Evolutionary conservation across 1,140 invertebrate species (phyloP), one percentile per base, ranked within the genome.

Genomic region (Babylonia areolata): DNA sequence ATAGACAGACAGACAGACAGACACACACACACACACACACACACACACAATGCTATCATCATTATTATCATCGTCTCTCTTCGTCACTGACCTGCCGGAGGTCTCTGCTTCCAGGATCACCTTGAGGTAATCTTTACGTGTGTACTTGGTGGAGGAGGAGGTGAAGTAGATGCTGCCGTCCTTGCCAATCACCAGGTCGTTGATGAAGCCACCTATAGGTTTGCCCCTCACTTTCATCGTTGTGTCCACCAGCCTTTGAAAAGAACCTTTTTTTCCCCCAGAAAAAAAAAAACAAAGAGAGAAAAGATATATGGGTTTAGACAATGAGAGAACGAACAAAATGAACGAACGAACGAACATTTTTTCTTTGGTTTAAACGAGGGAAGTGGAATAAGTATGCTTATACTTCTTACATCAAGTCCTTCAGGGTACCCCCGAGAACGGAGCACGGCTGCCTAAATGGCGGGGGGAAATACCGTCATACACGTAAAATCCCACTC

Each of bases 91-190:
- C 97, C 97, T 96, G 94, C 97, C 97, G 88, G 95, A 94, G 0
- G 87, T 79, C 81, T 96, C 96, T 94, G 97, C 96, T 69, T 96
- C 94, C 1, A 97, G 87, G 15, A 96, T 54, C 42, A 93, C 86
- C 84, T 95, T 96, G 96, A 81, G 11, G 96, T 79, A 96, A 95
- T 73, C 95, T 69, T 96, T 90, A 42, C 97, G 90, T 1, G 97
- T 90, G 92, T 96, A 96, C 71, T 96, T 96, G 39, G 94, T 94
- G 85, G 93, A 95, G 2, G 97, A 97, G 91, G 97, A 96, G 1
- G 96, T 96, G 96, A 97, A 97, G 92, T 97, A 98, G 35, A 98
- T 93, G 88, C 96, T 96, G 9, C 97, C 97, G 95, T 97, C 96
- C 33, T 95, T 95, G 23, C 96, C 96, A 42, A 97, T 91, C 82